phyloP scores from a whole-genome alignment of 2,797 vertebrate species.

The Nyctalus aviator region DNA sequence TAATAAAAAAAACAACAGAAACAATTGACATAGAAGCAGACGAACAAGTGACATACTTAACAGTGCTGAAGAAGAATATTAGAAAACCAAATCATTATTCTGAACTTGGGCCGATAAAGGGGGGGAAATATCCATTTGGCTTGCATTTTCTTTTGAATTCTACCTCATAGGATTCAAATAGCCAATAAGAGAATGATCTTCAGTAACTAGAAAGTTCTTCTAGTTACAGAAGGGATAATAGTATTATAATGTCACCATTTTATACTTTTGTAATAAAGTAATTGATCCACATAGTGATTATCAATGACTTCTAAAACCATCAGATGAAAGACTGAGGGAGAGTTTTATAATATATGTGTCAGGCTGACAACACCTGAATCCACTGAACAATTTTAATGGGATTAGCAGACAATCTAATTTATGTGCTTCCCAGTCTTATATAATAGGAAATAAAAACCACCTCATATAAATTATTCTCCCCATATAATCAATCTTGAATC shows the following conservation, averaged over 20 bases:
- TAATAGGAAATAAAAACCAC: neutral
- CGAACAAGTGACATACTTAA: neutral
- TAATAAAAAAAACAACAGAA: neutral
- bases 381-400: neutral
- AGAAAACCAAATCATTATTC: slow-evolving; percentile 10
- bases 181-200: neutral
- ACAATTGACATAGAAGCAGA: neutral
- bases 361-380: neutral
- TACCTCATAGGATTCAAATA: neutral
- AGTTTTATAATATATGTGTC: neutral
- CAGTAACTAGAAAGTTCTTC: neutral
- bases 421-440: neutral
- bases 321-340: neutral
- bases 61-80: neutral
- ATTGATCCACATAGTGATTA: neutral
- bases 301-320: neutral
- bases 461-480: neutral
- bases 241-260: neutral
- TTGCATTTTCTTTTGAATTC: neutral
- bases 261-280: slow-evolving; percentile 16
- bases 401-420: neutral
- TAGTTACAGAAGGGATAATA: neutral
- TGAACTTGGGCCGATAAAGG: neutral
- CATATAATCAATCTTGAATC: neutral
- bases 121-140: neutral